These are phyloP conservation scores for Hipposideros armiger DNA, from an alignment of 2,113 vertebrate genomes.

Conservation along the genomic window DNA sequence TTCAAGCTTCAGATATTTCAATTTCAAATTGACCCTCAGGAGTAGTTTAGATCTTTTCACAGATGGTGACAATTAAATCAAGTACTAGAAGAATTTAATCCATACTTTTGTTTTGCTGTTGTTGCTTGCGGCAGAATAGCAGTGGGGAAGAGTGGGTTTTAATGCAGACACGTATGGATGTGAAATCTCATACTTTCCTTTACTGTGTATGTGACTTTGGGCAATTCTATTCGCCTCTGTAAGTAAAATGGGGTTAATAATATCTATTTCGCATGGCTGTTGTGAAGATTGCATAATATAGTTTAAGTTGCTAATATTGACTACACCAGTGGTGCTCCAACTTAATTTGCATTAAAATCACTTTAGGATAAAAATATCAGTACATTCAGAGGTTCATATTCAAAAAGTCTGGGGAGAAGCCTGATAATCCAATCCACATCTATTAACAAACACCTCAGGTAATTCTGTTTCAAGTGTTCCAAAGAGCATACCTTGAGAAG, in stretches of 20 bases:
- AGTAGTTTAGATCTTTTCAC: conserved; percentile 2
- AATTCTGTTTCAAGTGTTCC: not conserved
- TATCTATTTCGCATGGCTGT: not conserved
- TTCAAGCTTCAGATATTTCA: not conserved
- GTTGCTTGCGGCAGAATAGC: not conserved
- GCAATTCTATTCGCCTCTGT: not conserved
- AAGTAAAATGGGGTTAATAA: not conserved
- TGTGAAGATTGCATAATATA: not conserved
- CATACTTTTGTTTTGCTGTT: not conserved
- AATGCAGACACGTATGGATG: not conserved
- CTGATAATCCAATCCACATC: not conserved
- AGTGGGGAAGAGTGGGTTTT: not conserved
- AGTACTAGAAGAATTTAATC: conserved; percentile 14
- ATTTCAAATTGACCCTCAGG: not conserved
- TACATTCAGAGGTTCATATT: not conserved
- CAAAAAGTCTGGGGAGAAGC: not conserved
- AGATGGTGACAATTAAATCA: conserved; percentile 39
- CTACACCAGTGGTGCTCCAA: not conserved
- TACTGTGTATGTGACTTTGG: not conserved
- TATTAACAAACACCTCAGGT: not conserved
- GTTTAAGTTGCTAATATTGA: not conserved
- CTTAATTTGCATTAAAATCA: conserved; percentile 1
- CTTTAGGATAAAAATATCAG: not conserved
- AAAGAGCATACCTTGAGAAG: not conserved
- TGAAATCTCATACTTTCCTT: not conserved